These are phyloP conservation scores for Anguilla anguilla DNA, from an alignment of 2,797 vertebrate genomes.

Conservation along the genomic window DNA sequence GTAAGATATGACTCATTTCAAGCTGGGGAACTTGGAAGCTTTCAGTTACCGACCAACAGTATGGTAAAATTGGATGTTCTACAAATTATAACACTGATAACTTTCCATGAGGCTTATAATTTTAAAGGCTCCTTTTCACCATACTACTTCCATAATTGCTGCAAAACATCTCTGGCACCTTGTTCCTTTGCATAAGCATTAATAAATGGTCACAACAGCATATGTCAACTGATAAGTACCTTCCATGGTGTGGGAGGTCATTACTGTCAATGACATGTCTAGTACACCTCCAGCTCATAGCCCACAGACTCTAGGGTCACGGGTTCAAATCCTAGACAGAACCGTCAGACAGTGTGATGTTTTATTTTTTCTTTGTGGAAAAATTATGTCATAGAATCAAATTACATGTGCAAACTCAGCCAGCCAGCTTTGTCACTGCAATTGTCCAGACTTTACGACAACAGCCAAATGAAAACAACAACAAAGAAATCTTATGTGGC, in stretches of 20 bases:
- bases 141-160: background rate
- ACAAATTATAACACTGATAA: background rate
- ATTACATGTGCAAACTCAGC: background rate
- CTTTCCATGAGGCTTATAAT: background rate
- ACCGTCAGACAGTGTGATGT: background rate
- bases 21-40: background rate
- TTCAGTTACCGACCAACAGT: background rate
- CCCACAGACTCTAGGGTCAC: background rate
- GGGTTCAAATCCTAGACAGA: background rate
- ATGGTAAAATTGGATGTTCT: background rate
- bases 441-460: background rate
- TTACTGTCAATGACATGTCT: conserved; percentile 4
- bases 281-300: background rate
- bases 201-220: background rate
- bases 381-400: background rate
- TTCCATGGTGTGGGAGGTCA: background rate
- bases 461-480: background rate
- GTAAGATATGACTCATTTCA: background rate
- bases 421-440: background rate
- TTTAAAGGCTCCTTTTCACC: background rate
- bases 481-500: background rate
- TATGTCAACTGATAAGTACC: background rate
- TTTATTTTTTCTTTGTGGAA: background rate
- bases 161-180: background rate
- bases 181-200: background rate